A percentile compares a stretch with the other conserved stretches of the same genome.
These are phyloP conservation scores for Lochmaea capreae DNA, from an alignment of 2,888 invertebrate species.

Conservation along the genomic window DNA sequence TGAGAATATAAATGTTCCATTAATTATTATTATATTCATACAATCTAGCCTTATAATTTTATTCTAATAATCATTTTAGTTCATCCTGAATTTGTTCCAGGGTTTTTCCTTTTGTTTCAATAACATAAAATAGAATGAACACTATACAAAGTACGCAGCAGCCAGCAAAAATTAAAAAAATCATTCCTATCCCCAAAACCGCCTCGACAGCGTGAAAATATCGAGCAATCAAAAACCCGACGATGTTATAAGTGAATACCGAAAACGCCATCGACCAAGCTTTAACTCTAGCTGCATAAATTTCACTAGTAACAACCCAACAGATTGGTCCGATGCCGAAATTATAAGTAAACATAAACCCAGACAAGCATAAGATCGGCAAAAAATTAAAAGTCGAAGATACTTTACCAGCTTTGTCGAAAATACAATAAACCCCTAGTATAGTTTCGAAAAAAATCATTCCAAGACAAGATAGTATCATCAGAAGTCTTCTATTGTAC, in stretches of 20 bases:
- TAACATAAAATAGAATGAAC: too few species aligned
- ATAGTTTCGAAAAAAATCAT: conserved; percentile 67
- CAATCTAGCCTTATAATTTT: too few species aligned
- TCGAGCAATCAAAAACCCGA: conserved; percentile 49
- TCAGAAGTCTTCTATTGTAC: conserved; percentile 78
- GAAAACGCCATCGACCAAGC: conserved; percentile 69
- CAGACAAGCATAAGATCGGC: conserved; percentile 21
- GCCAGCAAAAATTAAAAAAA: too few species aligned
- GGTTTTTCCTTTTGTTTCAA: too few species aligned
- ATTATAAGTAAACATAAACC: conserved; percentile 75
- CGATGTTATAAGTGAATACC: conserved; percentile 53
- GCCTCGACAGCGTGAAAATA: conserved; percentile 36
- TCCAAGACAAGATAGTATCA: conserved; percentile 77
- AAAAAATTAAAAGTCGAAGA: conserved; percentile 21
- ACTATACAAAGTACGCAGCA: too few species aligned
- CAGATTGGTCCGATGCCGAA: conserved; percentile 78
- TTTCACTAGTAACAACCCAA: conserved; percentile 85
- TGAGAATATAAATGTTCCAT: too few species aligned
- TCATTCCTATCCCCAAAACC: too few species aligned
- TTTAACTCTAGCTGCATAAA: conserved; percentile 76
- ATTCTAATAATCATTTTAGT: too few species aligned
- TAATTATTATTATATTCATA: too few species aligned
- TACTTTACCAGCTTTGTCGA: conserved; percentile 64
- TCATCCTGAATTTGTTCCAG: too few species aligned
- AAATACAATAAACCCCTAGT: conserved; percentile 70